Evolutionary conservation across 1,140 invertebrate genomes (phyloP).

Genomic region (Zaprionus kolodkinae): DNA sequence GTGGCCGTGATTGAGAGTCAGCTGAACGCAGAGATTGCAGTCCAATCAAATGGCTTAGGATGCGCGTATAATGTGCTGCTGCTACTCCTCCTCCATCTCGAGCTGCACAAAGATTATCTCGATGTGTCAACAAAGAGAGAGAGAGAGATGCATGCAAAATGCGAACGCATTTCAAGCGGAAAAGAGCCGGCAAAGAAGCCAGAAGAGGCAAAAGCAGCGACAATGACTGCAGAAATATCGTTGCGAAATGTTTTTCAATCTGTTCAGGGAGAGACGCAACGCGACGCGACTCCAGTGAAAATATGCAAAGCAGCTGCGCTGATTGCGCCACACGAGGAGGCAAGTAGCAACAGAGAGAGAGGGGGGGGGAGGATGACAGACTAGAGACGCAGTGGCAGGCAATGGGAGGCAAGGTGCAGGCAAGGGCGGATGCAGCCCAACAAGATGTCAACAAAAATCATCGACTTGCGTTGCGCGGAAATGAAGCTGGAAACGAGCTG

Average conservation of each 20-base stretch:
- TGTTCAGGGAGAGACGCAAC: slow-evolving; percentile 54
- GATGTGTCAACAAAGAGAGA: slow-evolving; percentile 67
- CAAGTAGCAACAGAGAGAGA: slow-evolving; percentile 22
- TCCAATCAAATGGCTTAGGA: slow-evolving; percentile 5
- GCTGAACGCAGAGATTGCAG: background rate
- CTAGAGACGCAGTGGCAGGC: slow-evolving; percentile 7
- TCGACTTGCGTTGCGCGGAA: slow-evolving; percentile 69
- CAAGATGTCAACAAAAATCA: slow-evolving; percentile 80
- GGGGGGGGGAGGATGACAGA: background rate
- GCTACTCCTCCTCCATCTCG: no score
- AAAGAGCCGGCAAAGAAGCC: slow-evolving; percentile 24
- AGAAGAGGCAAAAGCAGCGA: slow-evolving; percentile 38
- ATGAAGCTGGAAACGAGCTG: slow-evolving; percentile 58
- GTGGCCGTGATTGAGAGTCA: slow-evolving; percentile 5
- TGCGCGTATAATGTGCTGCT: background rate
- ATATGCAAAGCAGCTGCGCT: slow-evolving; percentile 79
- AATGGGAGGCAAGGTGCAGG: background rate
- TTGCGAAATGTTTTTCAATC: slow-evolving; percentile 74
- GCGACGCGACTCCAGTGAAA: slow-evolving; percentile 56
- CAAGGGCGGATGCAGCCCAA: slow-evolving; percentile 57
- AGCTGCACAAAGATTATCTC: slow-evolving; percentile 63
- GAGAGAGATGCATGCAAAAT: slow-evolving; percentile 66
- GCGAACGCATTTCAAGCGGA: slow-evolving; percentile 60
- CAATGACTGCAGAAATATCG: slow-evolving; percentile 52
- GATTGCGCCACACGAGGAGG: slow-evolving; percentile 58